phyloP scores from a whole-genome alignment of 2,888 invertebrate species.

The Balanococcus diminutus region DNA sequence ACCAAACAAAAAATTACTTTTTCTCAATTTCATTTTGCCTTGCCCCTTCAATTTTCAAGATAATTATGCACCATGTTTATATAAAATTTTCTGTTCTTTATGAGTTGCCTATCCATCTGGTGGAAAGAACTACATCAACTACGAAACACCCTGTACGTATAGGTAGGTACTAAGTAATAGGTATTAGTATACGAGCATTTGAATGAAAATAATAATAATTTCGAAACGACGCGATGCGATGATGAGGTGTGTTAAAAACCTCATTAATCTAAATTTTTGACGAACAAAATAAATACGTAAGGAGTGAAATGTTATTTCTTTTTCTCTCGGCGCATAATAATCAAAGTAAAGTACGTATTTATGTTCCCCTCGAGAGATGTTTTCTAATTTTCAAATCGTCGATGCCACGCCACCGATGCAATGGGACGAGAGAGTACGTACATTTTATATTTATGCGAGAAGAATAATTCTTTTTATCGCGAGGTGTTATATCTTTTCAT shows the following conservation, averaged over 20 bases:
- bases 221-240: background rate
- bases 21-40: too few relatives aligned
- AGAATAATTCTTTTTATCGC: background rate
- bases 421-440: too few relatives aligned
- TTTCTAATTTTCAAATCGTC: background rate
- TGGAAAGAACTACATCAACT: too few relatives aligned
- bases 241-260: background rate
- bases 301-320: background rate
- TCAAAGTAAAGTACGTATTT: background rate
- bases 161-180: too few relatives aligned
- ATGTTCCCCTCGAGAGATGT: background rate
- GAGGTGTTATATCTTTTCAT: background rate
- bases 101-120: too few relatives aligned
- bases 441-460: background rate
- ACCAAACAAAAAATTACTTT: too few relatives aligned
- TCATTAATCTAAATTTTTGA: slow-evolving; percentile 29
- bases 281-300: background rate
- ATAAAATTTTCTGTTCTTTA: too few relatives aligned
- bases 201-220: background rate
- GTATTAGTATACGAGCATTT: background rate
- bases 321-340: background rate
- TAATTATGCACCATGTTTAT: too few relatives aligned
- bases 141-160: too few relatives aligned
- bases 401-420: too few relatives aligned
- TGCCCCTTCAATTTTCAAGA: too few relatives aligned